Base-by-base conservation (phyloP, 2,888 invertebrate genomes). In the Eupithecia subumbrata region DNA sequence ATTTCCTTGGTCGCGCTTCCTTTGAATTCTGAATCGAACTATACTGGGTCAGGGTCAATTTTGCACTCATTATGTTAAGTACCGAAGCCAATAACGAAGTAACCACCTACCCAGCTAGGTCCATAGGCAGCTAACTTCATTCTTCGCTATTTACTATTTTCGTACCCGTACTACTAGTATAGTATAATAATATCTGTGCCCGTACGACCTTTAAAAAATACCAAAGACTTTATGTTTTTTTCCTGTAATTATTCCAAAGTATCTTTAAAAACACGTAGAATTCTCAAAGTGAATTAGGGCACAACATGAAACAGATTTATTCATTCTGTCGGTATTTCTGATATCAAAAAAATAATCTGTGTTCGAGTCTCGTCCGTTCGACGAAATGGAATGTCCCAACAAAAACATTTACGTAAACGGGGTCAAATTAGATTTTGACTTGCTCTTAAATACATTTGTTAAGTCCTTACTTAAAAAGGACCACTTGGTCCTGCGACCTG, bases 131-230 rank as follows among this genome's bases (percentile, higher is more conserved):
- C 43, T 43, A 86, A 83, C 87, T 86, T 87, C 86, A 84, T 89
- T 89, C 87, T 88, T 86, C 85, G 84, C 82, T 84, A 86, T 88
- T 89, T 82, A 87, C 88, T 85, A 91, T 91, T 91, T 90, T 91
- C 88, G 86, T 80, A 84, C 76, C 37, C 37, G 30, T 80, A 72
- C 83, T 87, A 86, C 90, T n/a, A n/a, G n/a, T n/a, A n/a, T n/a
- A n/a, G n/a, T n/a, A n/a, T n/a, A n/a, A n/a, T n/a, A n/a, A n/a
- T n/a, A n/a, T n/a, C n/a, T n/a, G 86, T 80, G 84, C 76, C 37
- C 37, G 30, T 80, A 72, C 83, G 88, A 86, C 90, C 89, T 89
- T 88, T 85, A 11, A 40, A 8, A 40, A 11, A 40, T 40, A 40
- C 40, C 78, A 67, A 78, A 87, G 84, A 81, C 81, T 84, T 83